Percentiles rank a stretch among this genome's conserved stretches.
These are phyloP conservation scores for Chiloscyllium plagiosum DNA, from an alignment of 2,113 vertebrate species.

Conservation along the genomic window DNA sequence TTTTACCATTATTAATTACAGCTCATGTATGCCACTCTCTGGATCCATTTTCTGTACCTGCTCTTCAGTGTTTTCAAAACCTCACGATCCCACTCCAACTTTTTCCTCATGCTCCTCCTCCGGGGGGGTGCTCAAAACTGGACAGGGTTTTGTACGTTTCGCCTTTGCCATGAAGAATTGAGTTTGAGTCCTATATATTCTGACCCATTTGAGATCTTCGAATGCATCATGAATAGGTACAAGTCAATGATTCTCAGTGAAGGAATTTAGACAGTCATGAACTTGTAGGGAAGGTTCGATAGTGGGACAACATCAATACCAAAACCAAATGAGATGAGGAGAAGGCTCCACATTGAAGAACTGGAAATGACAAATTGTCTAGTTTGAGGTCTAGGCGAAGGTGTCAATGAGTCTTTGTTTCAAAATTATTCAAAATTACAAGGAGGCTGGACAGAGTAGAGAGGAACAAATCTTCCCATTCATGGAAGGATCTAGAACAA, in stretches of 20 bases:
- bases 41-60: background rate
- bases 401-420: background rate
- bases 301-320: background rate
- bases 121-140: background rate
- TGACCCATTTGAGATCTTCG: background rate
- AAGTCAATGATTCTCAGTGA: background rate
- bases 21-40: no score
- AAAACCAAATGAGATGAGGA: background rate
- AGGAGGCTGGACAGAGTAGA: background rate
- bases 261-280: background rate
- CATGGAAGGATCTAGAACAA: no score
- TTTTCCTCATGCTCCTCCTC: background rate
- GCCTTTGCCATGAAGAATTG: background rate
- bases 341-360: background rate
- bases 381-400: background rate
- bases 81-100: background rate
- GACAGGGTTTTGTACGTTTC: background rate
- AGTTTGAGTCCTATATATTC: background rate
- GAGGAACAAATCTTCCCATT: background rate
- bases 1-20: no score
- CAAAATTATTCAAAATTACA: background rate
- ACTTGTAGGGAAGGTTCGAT: background rate
- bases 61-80: no score
- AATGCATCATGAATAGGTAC: background rate
- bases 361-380: background rate